Conservation (phyloP, 2,113 vertebrate genomes). For the Nicator chloris region DNA sequence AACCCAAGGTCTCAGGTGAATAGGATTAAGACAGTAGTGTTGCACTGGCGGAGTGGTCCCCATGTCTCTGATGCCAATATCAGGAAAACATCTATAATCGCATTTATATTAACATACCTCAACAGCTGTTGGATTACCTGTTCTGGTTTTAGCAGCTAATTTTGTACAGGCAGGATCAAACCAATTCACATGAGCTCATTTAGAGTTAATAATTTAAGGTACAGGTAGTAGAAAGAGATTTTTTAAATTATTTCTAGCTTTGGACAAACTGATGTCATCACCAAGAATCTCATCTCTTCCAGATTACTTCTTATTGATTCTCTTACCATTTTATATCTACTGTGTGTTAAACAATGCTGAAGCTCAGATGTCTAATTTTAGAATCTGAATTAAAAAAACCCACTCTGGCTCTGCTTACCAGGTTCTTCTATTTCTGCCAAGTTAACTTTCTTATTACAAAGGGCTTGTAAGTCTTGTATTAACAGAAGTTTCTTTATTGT, state of each 20-base stretch:
- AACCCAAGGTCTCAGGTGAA: not conserved
- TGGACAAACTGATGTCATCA: not conserved
- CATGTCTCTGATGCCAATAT: not conserved
- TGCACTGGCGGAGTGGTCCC: not conserved
- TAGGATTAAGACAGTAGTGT: not conserved
- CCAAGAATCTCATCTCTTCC: not conserved
- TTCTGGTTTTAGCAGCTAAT: not conserved
- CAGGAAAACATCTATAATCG: not conserved
- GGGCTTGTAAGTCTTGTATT: not conserved
- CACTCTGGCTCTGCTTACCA: not conserved
- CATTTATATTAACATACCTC: not conserved
- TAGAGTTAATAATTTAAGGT: not conserved
- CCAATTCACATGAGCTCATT: not conserved
- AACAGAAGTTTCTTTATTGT: not conserved
- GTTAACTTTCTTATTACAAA: not conserved
- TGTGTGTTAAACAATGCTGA: not conserved
- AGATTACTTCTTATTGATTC: not conserved
- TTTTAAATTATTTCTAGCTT: not conserved
- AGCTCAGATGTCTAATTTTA: not conserved
- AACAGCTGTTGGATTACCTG: not conserved
- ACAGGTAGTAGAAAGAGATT: not conserved
- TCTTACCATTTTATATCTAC: not conserved
- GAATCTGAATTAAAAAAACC: not conserved
- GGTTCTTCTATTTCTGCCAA: not conserved
- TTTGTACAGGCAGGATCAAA: not conserved